These are phyloP conservation scores for Sinocyclocheilus rhinocerous DNA, from an alignment of 2,113 vertebrate species.

Conservation along the genomic window DNA sequence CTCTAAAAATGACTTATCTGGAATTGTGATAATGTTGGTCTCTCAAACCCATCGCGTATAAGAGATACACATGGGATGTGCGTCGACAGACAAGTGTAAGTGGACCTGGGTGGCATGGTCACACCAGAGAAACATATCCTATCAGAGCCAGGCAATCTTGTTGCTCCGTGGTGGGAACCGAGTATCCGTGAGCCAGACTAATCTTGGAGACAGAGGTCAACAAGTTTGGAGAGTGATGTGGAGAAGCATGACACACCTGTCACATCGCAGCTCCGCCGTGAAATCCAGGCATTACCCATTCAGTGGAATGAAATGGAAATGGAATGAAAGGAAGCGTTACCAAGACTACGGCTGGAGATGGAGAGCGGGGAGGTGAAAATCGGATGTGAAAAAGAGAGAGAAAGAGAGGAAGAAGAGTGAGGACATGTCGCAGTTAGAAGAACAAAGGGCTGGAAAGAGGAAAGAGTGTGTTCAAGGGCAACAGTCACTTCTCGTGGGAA, in stretches of 20 bases:
- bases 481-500: background rate
- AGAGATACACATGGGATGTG: slow-evolving; percentile 40
- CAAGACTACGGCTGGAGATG: slow-evolving; percentile 12
- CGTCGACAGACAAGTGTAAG: slow-evolving; percentile 55
- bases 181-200: slow-evolving; percentile 55
- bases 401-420: slow-evolving; percentile 58
- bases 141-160: slow-evolving; percentile 68
- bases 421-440: slow-evolving; percentile 62
- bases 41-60: background rate
- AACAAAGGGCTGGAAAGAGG: slow-evolving; percentile 42
- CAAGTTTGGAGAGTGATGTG: slow-evolving; percentile 68
- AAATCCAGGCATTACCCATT: slow-evolving; percentile 50
- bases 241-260: slow-evolving; percentile 72
- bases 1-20: slow-evolving; percentile 35
- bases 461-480: slow-evolving; percentile 44
- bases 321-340: slow-evolving; percentile 57
- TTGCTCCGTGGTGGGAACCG: slow-evolving; percentile 55
- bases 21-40: background rate
- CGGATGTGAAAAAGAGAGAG: slow-evolving; percentile 52
- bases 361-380: slow-evolving; percentile 10
- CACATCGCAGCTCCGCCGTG: slow-evolving; percentile 63
- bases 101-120: slow-evolving; percentile 62
- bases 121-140: slow-evolving; percentile 63
- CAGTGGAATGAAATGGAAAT: slow-evolving; percentile 42
- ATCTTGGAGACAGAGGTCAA: slow-evolving; percentile 74